Base-by-base conservation (phyloP, 2,888 invertebrate species). In the Herminia tarsipennalis region DNA sequence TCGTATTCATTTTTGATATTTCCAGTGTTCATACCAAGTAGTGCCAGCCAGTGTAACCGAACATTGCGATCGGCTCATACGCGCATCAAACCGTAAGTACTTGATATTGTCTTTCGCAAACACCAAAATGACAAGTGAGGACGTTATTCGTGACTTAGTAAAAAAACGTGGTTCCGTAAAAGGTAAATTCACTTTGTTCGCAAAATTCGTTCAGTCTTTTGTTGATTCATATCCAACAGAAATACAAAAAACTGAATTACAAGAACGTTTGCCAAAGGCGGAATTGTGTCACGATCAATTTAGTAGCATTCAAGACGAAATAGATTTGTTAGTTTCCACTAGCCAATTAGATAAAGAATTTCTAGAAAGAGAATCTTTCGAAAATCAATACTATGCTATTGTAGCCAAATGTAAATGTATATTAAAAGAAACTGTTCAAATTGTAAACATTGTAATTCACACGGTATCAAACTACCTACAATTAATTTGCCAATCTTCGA, bases 341-440 rank as follows among this genome's bases (percentile, higher is more conserved):
- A 28, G 28, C 13, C 37, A 37, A 5, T 2, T 21, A 27, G 37
- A 39, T 1, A 13, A 9, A 22, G 38, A 39, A 30, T 22, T 39
- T 6, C 13, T 16, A 10, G 38, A 39, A 22, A 29, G 38, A 22
- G 38, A 39, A 16, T 2, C 14, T 2, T 39, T 39, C 30, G 30
- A 39, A 10, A 17, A 39, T 17, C 38, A 39, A n/a, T 39, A 22
- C 16, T 39, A 39, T 39, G 21, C 38, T 39, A 30, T 39, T 22
- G 30, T 39, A 16, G 38, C 14, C n/a, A 39, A 39, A 17, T 39
- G 29, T 39, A 39, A 39, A 16, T 39, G 38, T 39, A 30, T 39
- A 18, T 18, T 18, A 5, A 5, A 5, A 18, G 20, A 18, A 3
- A 3, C 20, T 4, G 5, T 5, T 3, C 4, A 18, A 18, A 18